Evolutionary conservation across 2,113 vertebrate genomes (phyloP), one percentile per base, ranked within the genome.

Genomic region (Trochalopteron elliotii): DNA sequence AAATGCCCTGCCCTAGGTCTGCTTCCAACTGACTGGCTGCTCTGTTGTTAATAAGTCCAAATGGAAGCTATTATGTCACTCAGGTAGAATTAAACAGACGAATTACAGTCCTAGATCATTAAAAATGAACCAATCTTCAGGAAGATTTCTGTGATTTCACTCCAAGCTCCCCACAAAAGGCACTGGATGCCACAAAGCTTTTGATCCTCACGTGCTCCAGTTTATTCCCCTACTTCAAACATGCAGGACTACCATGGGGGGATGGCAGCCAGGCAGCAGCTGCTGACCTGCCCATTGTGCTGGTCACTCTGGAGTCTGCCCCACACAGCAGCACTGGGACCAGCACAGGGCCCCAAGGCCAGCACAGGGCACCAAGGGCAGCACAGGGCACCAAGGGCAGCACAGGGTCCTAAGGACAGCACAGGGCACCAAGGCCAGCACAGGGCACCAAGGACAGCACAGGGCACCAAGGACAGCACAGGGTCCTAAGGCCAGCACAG

Each of bases 41-140:
- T 70, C n/a, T 23, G 53, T 81, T 28, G 27, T 85, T 96, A 96
- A 81, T 96, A 96, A 97, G 94, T 97, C 95, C 96, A 96, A 96
- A 96, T 94, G 96, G 97, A 97, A 98, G 94, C 89, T 92, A 97
- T 93, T 80, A 89, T 91, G 94, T 97, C 95, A 94, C 90, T 89
- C 78, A 27, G 27, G 94, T 95, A 96, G 96, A 98, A 97, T 97
- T 97, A 97, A 98, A 96, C 93, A 96, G 95, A 95, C 55, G 56
- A 97, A 97, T 93, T 87, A 45, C n/a, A 93, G 90, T 94, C 95
- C 77, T 57, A 5, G 90, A 45, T 85, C 59, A 70, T 97, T 97
- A 95, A 97, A 93, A 98, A 96, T 31, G 72, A 97, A 83, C 45
- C 72, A 52, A 17, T 83, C 82, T 87, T 75, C 90, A 94, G 93